A percentile compares a stretch with the other conserved stretches of the same genome.
These are phyloP conservation scores for Tinamus major DNA, from an alignment of 2,797 vertebrate species.

Conservation along the genomic window DNA sequence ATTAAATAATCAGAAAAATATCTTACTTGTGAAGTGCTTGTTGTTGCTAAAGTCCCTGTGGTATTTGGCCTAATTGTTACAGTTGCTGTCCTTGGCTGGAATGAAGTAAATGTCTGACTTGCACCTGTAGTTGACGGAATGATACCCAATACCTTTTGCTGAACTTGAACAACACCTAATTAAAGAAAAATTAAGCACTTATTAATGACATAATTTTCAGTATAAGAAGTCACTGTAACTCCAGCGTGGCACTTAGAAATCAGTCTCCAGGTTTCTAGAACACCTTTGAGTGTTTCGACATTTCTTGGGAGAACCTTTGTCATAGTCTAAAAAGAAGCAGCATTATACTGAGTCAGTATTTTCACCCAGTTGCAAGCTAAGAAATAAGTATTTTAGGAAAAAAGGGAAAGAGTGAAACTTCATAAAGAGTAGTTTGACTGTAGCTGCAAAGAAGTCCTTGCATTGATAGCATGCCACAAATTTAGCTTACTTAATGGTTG, in stretches of 20 bases:
- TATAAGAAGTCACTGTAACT: background rate
- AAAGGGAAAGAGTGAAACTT: conserved; percentile 17
- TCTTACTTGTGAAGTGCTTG: conserved; percentile 84
- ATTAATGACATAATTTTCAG: conserved; percentile 1
- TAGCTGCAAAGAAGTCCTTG: conserved; percentile 4
- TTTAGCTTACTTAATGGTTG: background rate
- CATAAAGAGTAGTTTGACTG: conserved; percentile 15
- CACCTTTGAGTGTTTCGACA: background rate
- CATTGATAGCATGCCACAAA: conserved; percentile 19
- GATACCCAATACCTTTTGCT: conserved; percentile 97
- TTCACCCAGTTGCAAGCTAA: conserved; percentile 7
- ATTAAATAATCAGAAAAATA: background rate
- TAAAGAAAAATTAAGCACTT: conserved; percentile 62
- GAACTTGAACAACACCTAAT: conserved; percentile 91
- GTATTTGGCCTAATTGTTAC: conserved; percentile 92
- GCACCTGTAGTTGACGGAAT: conserved; percentile 92
- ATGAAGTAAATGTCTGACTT: conserved; percentile 91
- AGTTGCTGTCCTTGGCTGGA: conserved; percentile 92
- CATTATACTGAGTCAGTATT: background rate
- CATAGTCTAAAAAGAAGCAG: background rate
- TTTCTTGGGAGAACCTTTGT: background rate
- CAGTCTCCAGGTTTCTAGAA: conserved; percentile 30
- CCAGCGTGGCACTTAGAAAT: conserved; percentile 37
- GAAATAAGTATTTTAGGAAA: conserved; percentile 10
- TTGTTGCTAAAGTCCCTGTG: conserved; percentile 80